Conservation (phyloP, 2,113 vertebrate genomes). For the Sylvicapra grimmia region DNA sequence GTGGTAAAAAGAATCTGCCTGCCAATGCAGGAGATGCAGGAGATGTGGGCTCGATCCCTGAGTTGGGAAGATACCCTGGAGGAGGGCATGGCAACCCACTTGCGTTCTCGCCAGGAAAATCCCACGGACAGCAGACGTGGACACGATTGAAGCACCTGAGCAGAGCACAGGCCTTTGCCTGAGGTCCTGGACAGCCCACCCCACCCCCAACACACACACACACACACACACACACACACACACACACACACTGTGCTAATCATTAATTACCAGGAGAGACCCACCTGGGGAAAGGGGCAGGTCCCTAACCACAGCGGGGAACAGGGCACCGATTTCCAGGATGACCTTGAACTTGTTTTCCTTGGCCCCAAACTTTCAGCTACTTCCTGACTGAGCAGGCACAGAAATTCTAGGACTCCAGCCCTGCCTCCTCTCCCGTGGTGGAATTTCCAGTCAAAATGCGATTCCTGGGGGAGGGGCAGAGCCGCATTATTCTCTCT, state of each 20-base stretch:
- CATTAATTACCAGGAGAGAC: neutral
- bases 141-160: neutral
- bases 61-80: neutral
- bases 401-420: constrained; percentile 44
- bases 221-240: no score
- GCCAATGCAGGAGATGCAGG: neutral
- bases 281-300: neutral
- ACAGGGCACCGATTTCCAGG: constrained; percentile 25
- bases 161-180: neutral
- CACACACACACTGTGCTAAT: neutral
- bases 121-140: neutral
- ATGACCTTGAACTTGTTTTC: constrained; percentile 63
- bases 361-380: constrained; percentile 61
- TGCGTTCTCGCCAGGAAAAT: neutral
- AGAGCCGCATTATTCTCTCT: constrained; percentile 6
- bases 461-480: constrained; percentile 4
- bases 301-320: neutral
- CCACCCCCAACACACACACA: neutral
- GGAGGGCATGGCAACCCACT: neutral
- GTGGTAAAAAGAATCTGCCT: neutral
- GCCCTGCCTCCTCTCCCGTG: constrained; percentile 50
- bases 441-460: constrained; percentile 60
- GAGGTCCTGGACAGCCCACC: neutral
- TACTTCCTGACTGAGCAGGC: constrained; percentile 66
- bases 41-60: neutral